Conservation (phyloP, 92 coral and sea anemone species). For the Paramuricea clavata region DNA sequence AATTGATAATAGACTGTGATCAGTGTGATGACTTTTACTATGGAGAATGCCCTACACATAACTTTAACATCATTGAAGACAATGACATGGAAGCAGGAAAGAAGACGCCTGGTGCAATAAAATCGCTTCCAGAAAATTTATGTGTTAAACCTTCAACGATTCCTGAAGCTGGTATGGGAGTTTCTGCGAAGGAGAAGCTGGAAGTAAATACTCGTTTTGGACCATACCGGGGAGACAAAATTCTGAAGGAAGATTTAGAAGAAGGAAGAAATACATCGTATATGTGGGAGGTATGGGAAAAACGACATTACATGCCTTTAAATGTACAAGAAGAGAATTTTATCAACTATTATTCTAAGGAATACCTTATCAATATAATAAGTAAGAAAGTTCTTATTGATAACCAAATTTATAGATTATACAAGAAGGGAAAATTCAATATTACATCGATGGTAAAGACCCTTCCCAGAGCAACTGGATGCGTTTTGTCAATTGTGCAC, state of each 20-base stretch:
- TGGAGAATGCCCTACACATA: not conserved
- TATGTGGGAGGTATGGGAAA: slow-evolving; percentile 5
- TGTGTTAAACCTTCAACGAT: not conserved
- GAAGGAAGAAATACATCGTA: not conserved
- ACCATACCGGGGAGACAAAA: slow-evolving; percentile 2
- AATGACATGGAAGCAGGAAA: not conserved
- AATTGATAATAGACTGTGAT: not conserved
- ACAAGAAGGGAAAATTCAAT: slow-evolving; percentile 77
- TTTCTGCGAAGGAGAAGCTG: slow-evolving; percentile 15
- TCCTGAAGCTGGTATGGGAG: slow-evolving; percentile 27
- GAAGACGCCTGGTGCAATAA: not conserved
- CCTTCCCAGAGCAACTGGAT: slow-evolving; percentile 84
- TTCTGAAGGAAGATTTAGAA: not conserved
- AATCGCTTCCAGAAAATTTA: slow-evolving; percentile 3
- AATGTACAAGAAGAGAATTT: not conserved
- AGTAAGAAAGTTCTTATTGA: too few species aligned
- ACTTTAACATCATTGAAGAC: not conserved
- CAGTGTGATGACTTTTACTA: not conserved
- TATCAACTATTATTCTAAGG: not conserved
- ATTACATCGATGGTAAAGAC: slow-evolving; percentile 79
- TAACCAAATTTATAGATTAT: slow-evolving; percentile 58
- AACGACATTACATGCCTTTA: not conserved
- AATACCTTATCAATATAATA: too few species aligned
- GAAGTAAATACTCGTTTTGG: slow-evolving; percentile 5
- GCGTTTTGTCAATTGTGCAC: slow-evolving; percentile 90